These are phyloP conservation scores for Meganola albula DNA, from an alignment of 2,888 invertebrate species.

Conservation along the genomic window DNA sequence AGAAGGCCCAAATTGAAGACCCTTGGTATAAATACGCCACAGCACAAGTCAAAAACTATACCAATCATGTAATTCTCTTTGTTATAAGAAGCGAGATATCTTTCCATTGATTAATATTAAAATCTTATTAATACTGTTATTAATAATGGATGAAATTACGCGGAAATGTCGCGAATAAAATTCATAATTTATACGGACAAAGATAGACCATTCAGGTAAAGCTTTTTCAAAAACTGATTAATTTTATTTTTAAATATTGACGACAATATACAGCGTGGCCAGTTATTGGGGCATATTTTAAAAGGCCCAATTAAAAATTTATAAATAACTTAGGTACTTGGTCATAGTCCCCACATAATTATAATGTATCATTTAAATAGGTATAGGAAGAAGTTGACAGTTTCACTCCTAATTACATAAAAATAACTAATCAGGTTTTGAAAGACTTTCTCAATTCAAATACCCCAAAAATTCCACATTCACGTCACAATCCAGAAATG, in stretches of 20 bases:
- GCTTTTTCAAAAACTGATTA: no score
- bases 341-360: no score
- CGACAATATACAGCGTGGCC: no score
- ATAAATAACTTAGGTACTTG: no score
- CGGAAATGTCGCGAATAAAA: slow-evolving; percentile 35
- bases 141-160: slow-evolving; percentile 46
- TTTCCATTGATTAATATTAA: slow-evolving; percentile 36
- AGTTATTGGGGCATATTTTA: no score
- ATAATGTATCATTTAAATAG: no score
- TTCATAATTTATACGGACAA: slow-evolving; percentile 19
- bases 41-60: slow-evolving; percentile 15
- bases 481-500: slow-evolving; percentile 28
- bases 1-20: slow-evolving; percentile 8
- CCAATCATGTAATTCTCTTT: slow-evolving; percentile 29
- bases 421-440: no score
- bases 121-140: slow-evolving; percentile 57
- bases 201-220: slow-evolving; percentile 26
- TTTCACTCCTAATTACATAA: no score
- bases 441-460: no score
- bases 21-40: slow-evolving; percentile 1
- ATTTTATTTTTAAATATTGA: no score
- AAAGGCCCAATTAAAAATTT: no score
- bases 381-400: no score
- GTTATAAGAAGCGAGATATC: slow-evolving; percentile 32
- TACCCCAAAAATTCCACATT: slow-evolving; percentile 19